phyloP scores from a whole-genome alignment of 2,888 invertebrate species.

The Aelia acuminata region DNA sequence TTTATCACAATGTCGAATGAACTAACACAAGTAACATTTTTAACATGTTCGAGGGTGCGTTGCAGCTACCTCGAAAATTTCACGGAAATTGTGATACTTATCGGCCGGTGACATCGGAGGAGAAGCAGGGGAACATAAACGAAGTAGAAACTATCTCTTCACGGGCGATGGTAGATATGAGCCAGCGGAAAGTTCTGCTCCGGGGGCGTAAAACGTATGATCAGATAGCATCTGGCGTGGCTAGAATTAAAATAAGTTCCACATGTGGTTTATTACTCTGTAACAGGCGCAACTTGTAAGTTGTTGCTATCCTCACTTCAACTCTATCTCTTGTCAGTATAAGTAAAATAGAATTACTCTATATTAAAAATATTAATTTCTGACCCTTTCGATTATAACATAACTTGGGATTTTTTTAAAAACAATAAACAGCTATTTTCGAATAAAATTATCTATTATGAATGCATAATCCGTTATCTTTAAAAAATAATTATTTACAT shows the following conservation, averaged over 20 bases:
- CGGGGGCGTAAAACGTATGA: not conserved
- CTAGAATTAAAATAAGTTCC: constrained; percentile 10
- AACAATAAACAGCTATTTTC: too few relatives aligned
- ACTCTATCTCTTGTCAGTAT: not conserved
- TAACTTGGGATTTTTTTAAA: too few relatives aligned
- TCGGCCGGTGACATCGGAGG: not conserved
- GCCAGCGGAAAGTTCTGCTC: not conserved
- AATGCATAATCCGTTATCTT: too few relatives aligned
- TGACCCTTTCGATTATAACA: too few relatives aligned
- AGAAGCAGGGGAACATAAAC: not conserved
- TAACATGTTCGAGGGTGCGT: not conserved
- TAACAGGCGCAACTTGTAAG: not conserved
- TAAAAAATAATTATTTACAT: too few relatives aligned
- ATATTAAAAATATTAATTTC: too few relatives aligned
- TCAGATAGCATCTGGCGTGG: not conserved
- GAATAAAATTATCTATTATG: too few relatives aligned
- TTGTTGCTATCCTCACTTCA: not conserved
- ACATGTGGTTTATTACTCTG: not conserved
- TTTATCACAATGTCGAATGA: not conserved
- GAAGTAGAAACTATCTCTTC: constrained; percentile 21
- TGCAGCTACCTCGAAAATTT: not conserved
- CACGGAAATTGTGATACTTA: constrained; percentile 48
- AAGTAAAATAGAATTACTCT: not conserved
- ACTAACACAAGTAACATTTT: not conserved
- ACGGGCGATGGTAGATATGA: constrained; percentile 8